Evolutionary conservation across 1,140 invertebrate species (phyloP), one percentile per base, ranked within the genome.

Genomic region (Megathymus violae): DNA sequence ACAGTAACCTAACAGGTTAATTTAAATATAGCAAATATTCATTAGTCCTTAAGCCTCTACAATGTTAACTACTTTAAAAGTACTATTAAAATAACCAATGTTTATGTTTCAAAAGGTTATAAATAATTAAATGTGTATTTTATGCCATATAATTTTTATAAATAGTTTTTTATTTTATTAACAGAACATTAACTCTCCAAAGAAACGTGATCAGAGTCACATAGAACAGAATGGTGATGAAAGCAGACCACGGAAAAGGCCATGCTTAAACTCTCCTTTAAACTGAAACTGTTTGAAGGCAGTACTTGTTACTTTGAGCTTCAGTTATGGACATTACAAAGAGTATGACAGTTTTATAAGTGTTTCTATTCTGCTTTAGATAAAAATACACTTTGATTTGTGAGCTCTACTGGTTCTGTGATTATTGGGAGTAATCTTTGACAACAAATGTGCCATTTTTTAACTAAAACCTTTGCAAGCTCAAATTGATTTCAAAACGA

Each of bases 191-290:
- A 81, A 75, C 25, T 88, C 92, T 36, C 92, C 92, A 48, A 91
- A 92, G 38, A 93, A 93, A 63, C 80, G 93, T 9, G 92, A 93
- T 64, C 84, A 87, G 59, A 87, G 80, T 46, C 78, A 84, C 51
- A 74, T 87, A 64, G 91, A 92, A 70, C 84, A 87, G 54, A 90
- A 88, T 65, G 88, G 88, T 44, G 91, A 92, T 31, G 91, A 92
- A 6, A 78, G 61, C 15, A 67, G 82, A 76, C 80, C 88, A 10
- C 83, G 88, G 67, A 92, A 92, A 62, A 82, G 89, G 79, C 89
- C 87, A 15, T 88, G 89, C 76, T 66, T 91, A 43, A 89, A 87
- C 62, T 91, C 88, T 3, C 87, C 87, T 1, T 63, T 85, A 36
- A 84, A 84, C 78, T 89, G 84, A 87, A 80, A 73, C 56, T 47